These are phyloP conservation scores for Phymatocera aterrima DNA, from an alignment of 2,888 invertebrate genomes.

Conservation along the genomic window DNA sequence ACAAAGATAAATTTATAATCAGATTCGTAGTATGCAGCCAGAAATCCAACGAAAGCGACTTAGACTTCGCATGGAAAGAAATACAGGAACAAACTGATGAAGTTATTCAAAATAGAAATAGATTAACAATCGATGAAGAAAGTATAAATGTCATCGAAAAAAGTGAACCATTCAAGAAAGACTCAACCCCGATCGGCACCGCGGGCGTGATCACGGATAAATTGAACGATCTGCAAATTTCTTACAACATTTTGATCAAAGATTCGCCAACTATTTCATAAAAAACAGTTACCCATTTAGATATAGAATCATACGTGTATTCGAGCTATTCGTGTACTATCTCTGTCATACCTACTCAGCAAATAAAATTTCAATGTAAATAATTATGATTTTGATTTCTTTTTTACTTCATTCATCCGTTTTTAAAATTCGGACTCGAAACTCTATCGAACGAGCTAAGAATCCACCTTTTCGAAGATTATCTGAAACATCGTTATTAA, in stretches of 20 bases:
- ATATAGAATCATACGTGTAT: neutral
- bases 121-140: neutral
- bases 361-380: no score
- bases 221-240: neutral
- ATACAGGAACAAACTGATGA: constrained; percentile 79
- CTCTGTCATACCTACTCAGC: neutral
- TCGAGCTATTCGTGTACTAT: neutral
- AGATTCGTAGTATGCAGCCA: constrained; percentile 90
- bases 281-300: neutral
- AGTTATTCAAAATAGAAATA: constrained; percentile 56
- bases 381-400: no score
- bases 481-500: no score
- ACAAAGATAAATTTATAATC: constrained; percentile 82
- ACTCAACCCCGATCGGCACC: no score
- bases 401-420: no score
- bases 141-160: neutral
- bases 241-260: neutral
- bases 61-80: constrained; percentile 85
- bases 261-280: constrained; percentile 2
- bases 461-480: no score
- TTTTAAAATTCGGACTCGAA: no score
- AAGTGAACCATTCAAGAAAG: neutral
- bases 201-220: neutral
- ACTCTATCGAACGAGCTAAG: no score
- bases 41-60: constrained; percentile 82